A percentile compares a stretch with the other conserved stretches of the same genome.
Evolutionary conservation across 1,140 invertebrate genomes (phyloP).

Genomic region (Drosophila mayri): DNA sequence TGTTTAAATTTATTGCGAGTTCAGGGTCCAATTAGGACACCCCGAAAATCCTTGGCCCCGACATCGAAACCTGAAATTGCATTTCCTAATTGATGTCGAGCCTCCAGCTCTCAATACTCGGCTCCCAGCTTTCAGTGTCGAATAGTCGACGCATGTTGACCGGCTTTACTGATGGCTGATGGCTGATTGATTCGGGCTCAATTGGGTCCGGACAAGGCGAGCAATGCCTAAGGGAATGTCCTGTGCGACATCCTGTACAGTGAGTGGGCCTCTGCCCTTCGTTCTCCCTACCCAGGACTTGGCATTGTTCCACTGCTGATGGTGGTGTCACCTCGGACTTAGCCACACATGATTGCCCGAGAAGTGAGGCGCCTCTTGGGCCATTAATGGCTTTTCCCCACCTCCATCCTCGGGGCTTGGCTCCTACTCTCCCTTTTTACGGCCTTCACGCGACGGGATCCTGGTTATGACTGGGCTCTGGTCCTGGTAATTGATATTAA

Average conservation of each 20-base stretch:
- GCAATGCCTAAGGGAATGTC: conserved; percentile 20
- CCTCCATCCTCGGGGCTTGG: background rate
- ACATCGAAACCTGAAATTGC: conserved; percentile 49
- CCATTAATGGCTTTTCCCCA: conserved; percentile 38
- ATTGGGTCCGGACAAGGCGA: conserved; percentile 31
- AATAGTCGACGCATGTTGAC: conserved; percentile 33
- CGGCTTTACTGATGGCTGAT: conserved; percentile 28
- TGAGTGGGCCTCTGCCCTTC: background rate
- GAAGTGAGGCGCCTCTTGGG: conserved; percentile 46
- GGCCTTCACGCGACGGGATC: conserved; percentile 52
- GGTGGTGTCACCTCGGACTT: conserved; percentile 40
- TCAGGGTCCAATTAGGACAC: conserved; percentile 30
- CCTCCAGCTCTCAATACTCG: background rate
- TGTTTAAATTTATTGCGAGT: conserved; percentile 47
- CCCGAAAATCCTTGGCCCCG: conserved; percentile 10
- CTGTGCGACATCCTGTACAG: conserved; percentile 21
- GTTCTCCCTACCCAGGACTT: background rate
- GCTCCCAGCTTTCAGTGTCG: conserved; percentile 12
- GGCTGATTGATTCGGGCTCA: conserved; percentile 51
- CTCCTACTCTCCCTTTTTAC: conserved; percentile 42
- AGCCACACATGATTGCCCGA: conserved; percentile 48
- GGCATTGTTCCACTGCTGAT: conserved; percentile 28
- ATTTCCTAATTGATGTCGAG: conserved; percentile 53
- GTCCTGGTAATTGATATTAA: conserved; percentile 72
- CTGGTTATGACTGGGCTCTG: conserved; percentile 40